phyloP scores from a whole-genome alignment of 2,113 vertebrate species.

The Chloropsis hardwickii region DNA sequence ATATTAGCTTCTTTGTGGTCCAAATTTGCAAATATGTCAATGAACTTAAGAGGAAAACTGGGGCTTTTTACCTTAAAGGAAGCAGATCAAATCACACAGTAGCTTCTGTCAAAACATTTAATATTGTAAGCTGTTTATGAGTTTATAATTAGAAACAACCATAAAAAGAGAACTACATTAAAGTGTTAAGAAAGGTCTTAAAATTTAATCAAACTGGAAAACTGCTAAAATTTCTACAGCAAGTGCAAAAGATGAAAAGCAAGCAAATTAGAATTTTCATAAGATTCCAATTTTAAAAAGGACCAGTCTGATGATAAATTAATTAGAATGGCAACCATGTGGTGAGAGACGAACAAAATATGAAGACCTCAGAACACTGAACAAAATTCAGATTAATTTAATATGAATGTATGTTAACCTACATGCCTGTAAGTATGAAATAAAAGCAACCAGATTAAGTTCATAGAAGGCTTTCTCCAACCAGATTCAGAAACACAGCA shows the following conservation, averaged over 20 bases:
- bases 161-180: neutral
- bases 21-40: neutral
- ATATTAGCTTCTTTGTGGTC: neutral
- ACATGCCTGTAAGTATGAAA: neutral
- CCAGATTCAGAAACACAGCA: neutral
- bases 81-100: neutral
- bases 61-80: neutral
- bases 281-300: neutral
- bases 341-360: neutral
- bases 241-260: neutral
- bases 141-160: neutral
- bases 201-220: neutral
- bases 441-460: neutral
- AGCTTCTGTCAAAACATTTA: neutral
- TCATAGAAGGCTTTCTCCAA: neutral
- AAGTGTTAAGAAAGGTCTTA: neutral
- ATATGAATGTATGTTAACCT: neutral
- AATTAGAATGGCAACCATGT: neutral
- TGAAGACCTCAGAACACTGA: neutral
- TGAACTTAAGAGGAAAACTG: neutral
- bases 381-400: neutral
- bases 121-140: neutral
- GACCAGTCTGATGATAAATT: neutral
- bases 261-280: neutral
- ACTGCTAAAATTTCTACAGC: neutral